Evolutionary conservation across 2,797 vertebrate species (phyloP).

Genomic region (Sebastiscus albofasciatus): DNA sequence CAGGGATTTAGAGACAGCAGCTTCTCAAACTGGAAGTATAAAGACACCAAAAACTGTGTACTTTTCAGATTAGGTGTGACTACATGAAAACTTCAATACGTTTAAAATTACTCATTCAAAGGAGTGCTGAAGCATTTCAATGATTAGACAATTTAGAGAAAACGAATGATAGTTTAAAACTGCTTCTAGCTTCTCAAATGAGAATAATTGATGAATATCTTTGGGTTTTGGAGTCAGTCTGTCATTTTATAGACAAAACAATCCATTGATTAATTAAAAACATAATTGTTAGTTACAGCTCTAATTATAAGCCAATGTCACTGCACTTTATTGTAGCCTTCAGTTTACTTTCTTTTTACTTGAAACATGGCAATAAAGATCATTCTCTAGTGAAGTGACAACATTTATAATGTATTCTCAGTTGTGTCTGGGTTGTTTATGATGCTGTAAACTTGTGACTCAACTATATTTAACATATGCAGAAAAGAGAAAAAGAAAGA

Average conservation of each 20-base stretch:
- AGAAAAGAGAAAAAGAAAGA: not conserved
- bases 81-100: not conserved
- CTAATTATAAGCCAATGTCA: not conserved
- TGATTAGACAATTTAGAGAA: not conserved
- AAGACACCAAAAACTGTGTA: not conserved
- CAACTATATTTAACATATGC: not conserved
- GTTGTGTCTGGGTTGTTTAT: not conserved
- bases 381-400: not conserved
- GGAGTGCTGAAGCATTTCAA: not conserved
- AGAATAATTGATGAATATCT: not conserved
- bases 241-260: not conserved
- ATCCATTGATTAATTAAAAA: not conserved
- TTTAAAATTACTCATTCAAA: not conserved
- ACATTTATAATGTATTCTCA: not conserved
- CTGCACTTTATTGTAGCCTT: not conserved
- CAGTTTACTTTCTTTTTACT: not conserved
- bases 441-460: not conserved
- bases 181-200: not conserved
- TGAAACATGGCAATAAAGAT: not conserved
- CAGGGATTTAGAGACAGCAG: slow-evolving; percentile 15
- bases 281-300: not conserved
- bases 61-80: not conserved
- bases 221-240: not conserved
- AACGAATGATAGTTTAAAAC: not conserved
- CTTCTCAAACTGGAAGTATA: not conserved